Evolutionary conservation across 1,140 invertebrate species (phyloP).

Genomic region (Andrena cerasifolii): DNA sequence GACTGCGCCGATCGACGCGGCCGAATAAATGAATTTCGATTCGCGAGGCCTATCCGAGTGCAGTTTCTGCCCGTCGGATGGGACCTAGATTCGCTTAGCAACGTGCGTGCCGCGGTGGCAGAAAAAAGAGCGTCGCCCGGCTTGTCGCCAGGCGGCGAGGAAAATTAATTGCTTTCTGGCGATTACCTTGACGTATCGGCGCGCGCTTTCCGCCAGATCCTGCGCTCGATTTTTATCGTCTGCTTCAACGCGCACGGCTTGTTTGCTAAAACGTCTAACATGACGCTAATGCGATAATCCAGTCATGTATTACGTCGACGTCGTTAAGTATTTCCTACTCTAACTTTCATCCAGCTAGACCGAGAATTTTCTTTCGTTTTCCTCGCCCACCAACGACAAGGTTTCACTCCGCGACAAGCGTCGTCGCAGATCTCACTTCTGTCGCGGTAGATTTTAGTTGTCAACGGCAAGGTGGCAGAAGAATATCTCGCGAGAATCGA

Average conservation of each 20-base stretch:
- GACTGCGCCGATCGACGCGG: slow-evolving; percentile 58
- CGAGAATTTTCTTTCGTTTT: no score
- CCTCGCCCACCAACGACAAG: no score
- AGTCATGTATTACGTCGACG: not conserved
- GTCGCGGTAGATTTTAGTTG: not conserved
- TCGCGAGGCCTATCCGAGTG: slow-evolving; percentile 34
- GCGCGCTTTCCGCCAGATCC: slow-evolving; percentile 18
- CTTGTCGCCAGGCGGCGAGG: not conserved
- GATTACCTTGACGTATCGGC: not conserved
- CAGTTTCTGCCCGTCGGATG: slow-evolving; percentile 46
- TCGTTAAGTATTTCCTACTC: no score
- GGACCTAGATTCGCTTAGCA: slow-evolving; percentile 59
- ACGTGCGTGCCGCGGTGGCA: slow-evolving; percentile 21
- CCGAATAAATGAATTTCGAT: slow-evolving; percentile 68
- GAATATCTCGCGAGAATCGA: not conserved
- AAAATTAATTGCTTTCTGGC: slow-evolving; percentile 25
- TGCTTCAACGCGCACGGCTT: not conserved
- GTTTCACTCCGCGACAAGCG: no score
- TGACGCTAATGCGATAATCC: slow-evolving; percentile 11
- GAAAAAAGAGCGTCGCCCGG: not conserved
- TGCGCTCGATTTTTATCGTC: not conserved
- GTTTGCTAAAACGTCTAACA: not conserved
- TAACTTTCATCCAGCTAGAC: no score
- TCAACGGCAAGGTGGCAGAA: not conserved
- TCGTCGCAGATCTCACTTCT: no score